Evolutionary conservation across 2,888 invertebrate species (phyloP).

Genomic region (Amiota communis): DNA sequence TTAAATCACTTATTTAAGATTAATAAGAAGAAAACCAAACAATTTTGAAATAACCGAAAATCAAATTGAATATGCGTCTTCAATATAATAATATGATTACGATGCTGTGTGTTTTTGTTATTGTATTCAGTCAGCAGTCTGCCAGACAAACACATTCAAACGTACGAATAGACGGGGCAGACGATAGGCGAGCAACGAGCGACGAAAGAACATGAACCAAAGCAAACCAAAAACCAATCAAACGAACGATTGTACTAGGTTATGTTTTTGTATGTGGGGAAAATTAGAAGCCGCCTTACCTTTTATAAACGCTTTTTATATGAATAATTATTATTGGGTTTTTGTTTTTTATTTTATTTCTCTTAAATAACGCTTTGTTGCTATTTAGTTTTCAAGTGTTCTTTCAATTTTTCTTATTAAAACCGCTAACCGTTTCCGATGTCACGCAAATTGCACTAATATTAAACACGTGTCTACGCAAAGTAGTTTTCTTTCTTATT

Average conservation of each 20-base stretch:
- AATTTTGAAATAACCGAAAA: neutral
- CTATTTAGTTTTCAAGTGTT: neutral
- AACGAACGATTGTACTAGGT: conserved; percentile 41
- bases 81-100: too few relatives aligned
- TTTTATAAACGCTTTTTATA: conserved; percentile 34
- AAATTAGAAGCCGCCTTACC: conserved; percentile 43
- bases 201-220: neutral
- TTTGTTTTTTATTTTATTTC: neutral
- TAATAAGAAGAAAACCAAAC: neutral
- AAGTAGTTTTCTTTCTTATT: conserved; percentile 56
- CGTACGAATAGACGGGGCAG: neutral
- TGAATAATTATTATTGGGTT: conserved; percentile 1
- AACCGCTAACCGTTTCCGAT: conserved; percentile 16
- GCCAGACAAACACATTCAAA: conserved; percentile 1
- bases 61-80: conserved; percentile 3
- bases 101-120: too few relatives aligned
- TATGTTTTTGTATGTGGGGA: conserved; percentile 43
- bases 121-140: neutral
- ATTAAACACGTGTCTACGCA: conserved; percentile 72
- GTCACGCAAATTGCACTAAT: conserved; percentile 44
- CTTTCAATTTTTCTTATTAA: conserved; percentile 30
- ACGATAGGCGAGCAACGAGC: neutral
- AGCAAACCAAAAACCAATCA: neutral
- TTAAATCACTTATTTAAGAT: neutral
- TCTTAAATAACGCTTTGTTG: neutral